A percentile compares a stretch with the other conserved stretches of the same genome.
Evolutionary conservation across 1,140 invertebrate species (phyloP).

Genomic region (Bursaphelenchus mucronatus): DNA sequence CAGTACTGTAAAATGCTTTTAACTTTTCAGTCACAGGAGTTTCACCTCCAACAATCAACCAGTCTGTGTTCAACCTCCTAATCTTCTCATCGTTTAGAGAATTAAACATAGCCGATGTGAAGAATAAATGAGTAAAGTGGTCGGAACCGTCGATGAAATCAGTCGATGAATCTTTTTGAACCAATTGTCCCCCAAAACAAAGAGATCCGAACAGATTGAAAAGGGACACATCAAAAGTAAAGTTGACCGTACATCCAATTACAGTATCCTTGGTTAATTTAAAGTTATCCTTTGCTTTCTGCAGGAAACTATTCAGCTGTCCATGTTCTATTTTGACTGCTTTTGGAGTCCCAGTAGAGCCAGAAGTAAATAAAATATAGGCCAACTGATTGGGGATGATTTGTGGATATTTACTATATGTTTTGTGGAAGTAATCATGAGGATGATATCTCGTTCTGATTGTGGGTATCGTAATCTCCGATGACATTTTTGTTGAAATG

Average conservation of each 20-base stretch:
- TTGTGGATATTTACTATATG: too few species aligned
- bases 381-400: slow-evolving; percentile 22
- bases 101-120: slow-evolving; percentile 54
- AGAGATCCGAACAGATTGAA: slow-evolving; percentile 48
- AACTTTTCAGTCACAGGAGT: slow-evolving; percentile 27
- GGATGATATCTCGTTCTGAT: too few species aligned
- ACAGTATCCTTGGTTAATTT: slow-evolving; percentile 5
- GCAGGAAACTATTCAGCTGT: slow-evolving; percentile 15
- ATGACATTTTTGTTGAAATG: too few species aligned
- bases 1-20: slow-evolving; percentile 4
- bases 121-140: slow-evolving; percentile 35
- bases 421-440: too few species aligned
- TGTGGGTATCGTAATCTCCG: too few species aligned
- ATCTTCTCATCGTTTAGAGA: slow-evolving; percentile 25
- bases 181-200: slow-evolving; percentile 30
- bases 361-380: slow-evolving; percentile 50
- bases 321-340: slow-evolving; percentile 35
- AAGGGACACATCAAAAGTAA: slow-evolving; percentile 45
- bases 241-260: slow-evolving; percentile 46
- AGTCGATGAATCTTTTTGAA: slow-evolving; percentile 1
- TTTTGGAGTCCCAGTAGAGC: slow-evolving; percentile 51
- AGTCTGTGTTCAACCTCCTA: slow-evolving; percentile 22
- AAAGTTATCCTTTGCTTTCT: slow-evolving; percentile 17
- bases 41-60: slow-evolving; percentile 48
- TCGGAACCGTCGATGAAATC: slow-evolving; percentile 1